A percentile compares a stretch with the other conserved stretches of the same genome.
Evolutionary conservation across 2,113 vertebrate genomes (phyloP).

Genomic region (Sitta europaea): DNA sequence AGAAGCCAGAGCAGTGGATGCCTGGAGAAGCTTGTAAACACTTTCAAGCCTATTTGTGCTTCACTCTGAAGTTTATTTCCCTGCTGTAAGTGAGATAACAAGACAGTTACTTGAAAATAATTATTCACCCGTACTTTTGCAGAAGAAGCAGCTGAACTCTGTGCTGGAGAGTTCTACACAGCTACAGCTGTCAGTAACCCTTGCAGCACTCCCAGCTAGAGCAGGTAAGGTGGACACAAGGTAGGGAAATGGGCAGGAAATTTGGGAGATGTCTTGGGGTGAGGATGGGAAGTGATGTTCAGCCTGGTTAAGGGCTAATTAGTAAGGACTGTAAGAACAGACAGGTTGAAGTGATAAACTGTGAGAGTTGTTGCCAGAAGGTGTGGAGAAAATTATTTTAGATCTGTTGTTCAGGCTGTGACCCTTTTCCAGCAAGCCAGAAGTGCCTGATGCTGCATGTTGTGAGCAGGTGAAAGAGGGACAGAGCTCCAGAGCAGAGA

Average conservation of each 20-base stretch:
- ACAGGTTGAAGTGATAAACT: neutral
- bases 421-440: neutral
- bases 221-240: neutral
- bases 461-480: neutral
- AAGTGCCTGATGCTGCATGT: neutral
- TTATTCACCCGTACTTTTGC: neutral
- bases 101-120: neutral
- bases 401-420: neutral
- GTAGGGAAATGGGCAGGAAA: neutral
- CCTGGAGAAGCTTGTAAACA: neutral
- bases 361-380: neutral
- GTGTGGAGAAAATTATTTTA: neutral
- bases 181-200: neutral
- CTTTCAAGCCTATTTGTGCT: neutral
- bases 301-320: neutral
- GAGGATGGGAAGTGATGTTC: neutral
- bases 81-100: neutral
- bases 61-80: neutral
- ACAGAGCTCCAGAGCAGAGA: neutral
- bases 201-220: neutral
- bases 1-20: fast-evolving
- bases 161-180: neutral
- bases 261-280: neutral
- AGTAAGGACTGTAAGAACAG: neutral
- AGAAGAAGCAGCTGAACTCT: neutral